Conservation (phyloP, 2,888 invertebrate genomes). For the Meteorus colon region DNA sequence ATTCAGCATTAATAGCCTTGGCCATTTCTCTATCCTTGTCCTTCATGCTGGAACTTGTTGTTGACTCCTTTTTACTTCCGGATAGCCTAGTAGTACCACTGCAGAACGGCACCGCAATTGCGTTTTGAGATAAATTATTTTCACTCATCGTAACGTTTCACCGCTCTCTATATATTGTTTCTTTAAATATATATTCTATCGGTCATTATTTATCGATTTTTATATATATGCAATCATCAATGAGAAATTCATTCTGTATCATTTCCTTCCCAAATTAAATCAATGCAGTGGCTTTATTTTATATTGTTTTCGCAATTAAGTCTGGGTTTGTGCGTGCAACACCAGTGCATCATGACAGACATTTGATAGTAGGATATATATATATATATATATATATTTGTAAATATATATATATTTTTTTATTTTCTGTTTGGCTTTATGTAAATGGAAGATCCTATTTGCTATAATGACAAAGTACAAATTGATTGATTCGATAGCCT, state of each 20-base stretch:
- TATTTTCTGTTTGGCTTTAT: conserved; percentile 18
- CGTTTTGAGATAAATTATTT: conserved; percentile 68
- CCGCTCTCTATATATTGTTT: conserved; percentile 51
- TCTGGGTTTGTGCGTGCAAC: conserved; percentile 16
- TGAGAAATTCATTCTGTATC: conserved; percentile 49
- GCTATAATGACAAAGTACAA: conserved; percentile 18
- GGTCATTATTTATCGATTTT: conserved; percentile 39
- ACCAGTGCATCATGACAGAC: conserved; percentile 28
- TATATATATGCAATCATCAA: conserved; percentile 39
- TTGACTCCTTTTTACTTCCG: conserved; percentile 72
- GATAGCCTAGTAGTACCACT: conserved; percentile 71
- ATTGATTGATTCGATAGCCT: conserved; percentile 11
- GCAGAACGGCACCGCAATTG: conserved; percentile 70
- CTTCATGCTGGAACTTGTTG: conserved; percentile 68
- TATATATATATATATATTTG: conserved; percentile 15
- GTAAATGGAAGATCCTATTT: conserved; percentile 9
- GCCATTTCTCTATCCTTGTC: conserved; percentile 72
- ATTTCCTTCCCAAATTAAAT: conserved; percentile 38
- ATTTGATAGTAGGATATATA: conserved; percentile 35
- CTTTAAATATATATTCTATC: conserved; percentile 29
- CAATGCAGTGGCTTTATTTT: conserved; percentile 8
- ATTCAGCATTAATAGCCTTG: conserved; percentile 71
- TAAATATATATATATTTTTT: conserved; percentile 12
- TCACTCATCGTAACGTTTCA: conserved; percentile 58
- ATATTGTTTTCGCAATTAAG: conserved; percentile 43